Percentiles rank a stretch among this genome's conserved stretches.
phyloP scores from a whole-genome alignment of 1,140 invertebrate genomes.

The Drosophila baimaii region DNA sequence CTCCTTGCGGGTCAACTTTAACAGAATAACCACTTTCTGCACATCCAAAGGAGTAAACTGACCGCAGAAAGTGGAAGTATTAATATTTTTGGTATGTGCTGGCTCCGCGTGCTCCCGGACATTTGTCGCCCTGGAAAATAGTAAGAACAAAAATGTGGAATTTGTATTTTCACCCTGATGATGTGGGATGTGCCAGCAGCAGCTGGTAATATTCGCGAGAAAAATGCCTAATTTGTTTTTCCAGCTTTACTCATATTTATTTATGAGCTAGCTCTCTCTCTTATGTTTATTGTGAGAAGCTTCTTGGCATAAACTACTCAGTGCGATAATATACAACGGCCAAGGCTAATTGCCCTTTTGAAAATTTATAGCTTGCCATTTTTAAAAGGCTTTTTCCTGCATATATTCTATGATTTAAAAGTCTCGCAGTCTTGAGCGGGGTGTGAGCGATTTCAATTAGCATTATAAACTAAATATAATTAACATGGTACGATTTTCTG shows the following conservation, averaged over 20 bases:
- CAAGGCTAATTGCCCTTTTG: constrained; percentile 46
- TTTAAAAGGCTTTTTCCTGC: constrained; percentile 22
- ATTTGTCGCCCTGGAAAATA: constrained; percentile 72
- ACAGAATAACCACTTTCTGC: constrained; percentile 23
- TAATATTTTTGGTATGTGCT: constrained; percentile 43
- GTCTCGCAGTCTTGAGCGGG: constrained; percentile 4
- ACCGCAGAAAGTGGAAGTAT: constrained; percentile 17
- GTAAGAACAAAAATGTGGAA: neutral
- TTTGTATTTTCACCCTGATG: constrained; percentile 2
- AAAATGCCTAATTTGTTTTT: constrained; percentile 33
- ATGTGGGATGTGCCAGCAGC: too few species aligned
- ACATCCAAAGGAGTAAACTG: constrained; percentile 42
- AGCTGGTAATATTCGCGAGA: constrained; percentile 22
- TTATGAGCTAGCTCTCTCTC: constrained; percentile 47
- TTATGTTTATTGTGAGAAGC: constrained; percentile 60
- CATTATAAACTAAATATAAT: constrained; percentile 78
- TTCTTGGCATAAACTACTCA: constrained; percentile 41
- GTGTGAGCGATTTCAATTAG: constrained; percentile 74
- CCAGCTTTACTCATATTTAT: constrained; percentile 56
- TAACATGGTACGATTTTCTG: constrained; percentile 65
- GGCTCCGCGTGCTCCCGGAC: constrained; percentile 48
- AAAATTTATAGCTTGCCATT: constrained; percentile 52
- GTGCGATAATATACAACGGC: constrained; percentile 58
- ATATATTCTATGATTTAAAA: constrained; percentile 58
- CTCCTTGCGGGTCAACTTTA: too few species aligned